Evolutionary conservation across 1,140 invertebrate genomes (phyloP).

Genomic region (Rhopalosiphum padi): DNA sequence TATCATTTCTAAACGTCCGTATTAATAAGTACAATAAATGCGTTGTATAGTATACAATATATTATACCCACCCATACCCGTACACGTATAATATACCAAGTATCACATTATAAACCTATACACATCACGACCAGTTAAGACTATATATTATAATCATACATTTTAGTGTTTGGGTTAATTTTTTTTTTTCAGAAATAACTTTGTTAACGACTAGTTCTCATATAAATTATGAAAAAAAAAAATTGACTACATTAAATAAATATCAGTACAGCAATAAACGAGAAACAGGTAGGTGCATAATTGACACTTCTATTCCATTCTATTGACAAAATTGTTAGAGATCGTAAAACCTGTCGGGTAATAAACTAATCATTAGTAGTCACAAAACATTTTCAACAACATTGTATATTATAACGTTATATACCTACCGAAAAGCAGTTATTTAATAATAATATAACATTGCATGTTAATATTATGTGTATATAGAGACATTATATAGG

Average conservation of each 20-base stretch:
- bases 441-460: conserved; percentile 11
- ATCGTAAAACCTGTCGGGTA: conserved; percentile 4
- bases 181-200: background rate
- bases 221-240: conserved; percentile 14
- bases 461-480: background rate
- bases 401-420: background rate
- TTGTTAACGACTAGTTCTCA: conserved; percentile 9
- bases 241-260: background rate
- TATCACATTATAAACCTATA: background rate
- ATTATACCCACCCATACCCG: background rate
- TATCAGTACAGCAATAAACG: background rate
- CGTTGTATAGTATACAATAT: background rate
- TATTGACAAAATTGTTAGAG: conserved; percentile 5
- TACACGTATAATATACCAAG: background rate
- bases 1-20: background rate
- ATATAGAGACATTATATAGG: background rate
- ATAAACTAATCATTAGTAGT: background rate
- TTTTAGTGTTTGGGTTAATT: background rate
- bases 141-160: conserved; percentile 13
- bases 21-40: background rate
- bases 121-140: background rate
- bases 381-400: conserved; percentile 15
- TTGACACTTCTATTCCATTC: background rate
- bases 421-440: background rate
- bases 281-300: background rate